Percentiles rank a stretch among this genome's conserved stretches.
These are phyloP conservation scores for Lophius piscatorius DNA, from an alignment of 2,113 vertebrate genomes.

Conservation along the genomic window DNA sequence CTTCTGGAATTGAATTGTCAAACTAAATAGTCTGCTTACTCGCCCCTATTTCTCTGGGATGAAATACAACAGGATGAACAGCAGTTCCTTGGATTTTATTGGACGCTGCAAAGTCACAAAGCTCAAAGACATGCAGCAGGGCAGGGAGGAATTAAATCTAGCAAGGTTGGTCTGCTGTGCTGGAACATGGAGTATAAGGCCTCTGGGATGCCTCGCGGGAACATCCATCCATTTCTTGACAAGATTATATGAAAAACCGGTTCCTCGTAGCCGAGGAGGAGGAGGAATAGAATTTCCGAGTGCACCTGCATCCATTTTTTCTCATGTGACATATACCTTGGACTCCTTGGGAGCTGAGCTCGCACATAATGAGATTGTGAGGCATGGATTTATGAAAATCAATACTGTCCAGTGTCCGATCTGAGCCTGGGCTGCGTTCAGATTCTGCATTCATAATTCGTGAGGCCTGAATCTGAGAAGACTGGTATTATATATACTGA, in stretches of 20 bases:
- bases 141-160: slow-evolving; percentile 47
- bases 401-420: slow-evolving; percentile 23
- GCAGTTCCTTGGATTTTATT: slow-evolving; percentile 18
- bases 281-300: slow-evolving; percentile 10
- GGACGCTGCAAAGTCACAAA: background rate
- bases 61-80: slow-evolving; percentile 29
- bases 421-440: too few species aligned
- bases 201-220: slow-evolving; percentile 27
- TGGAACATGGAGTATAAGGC: slow-evolving; percentile 39
- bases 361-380: slow-evolving; percentile 16
- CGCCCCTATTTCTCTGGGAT: slow-evolving; percentile 3
- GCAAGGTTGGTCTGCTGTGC: slow-evolving; percentile 44
- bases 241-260: slow-evolving; percentile 36
- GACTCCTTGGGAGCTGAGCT: slow-evolving; percentile 29
- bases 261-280: slow-evolving; percentile 30
- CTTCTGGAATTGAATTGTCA: slow-evolving; percentile 38
- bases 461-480: background rate
- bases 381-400: slow-evolving; percentile 45
- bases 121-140: slow-evolving; percentile 33
- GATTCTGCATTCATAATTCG: too few species aligned
- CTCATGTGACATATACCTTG: slow-evolving; percentile 29
- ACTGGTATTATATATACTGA: background rate
- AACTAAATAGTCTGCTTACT: slow-evolving; percentile 36
- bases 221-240: slow-evolving; percentile 54
- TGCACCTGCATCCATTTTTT: slow-evolving; percentile 3